Evolutionary conservation across 2,888 invertebrate genomes (phyloP).

Genomic region (Camptogramma bilineatum): DNA sequence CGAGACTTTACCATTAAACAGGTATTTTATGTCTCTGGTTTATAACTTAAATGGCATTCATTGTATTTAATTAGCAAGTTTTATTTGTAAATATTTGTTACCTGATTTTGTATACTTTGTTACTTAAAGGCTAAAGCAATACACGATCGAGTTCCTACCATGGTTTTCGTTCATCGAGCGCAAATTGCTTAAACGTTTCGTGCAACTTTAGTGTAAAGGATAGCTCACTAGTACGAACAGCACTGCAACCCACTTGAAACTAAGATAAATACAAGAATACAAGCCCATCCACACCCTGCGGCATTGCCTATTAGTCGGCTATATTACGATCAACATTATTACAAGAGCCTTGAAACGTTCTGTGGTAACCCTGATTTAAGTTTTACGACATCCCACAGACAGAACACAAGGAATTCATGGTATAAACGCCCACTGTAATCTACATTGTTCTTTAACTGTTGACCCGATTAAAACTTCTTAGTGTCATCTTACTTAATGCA

Average conservation of each 20-base stretch:
- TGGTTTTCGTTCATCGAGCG: not conserved
- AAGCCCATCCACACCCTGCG: constrained; percentile 3
- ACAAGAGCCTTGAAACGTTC: constrained; percentile 47
- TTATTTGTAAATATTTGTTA: not conserved
- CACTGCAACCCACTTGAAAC: constrained; percentile 14
- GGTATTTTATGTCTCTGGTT: not conserved
- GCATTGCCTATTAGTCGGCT: constrained; percentile 19
- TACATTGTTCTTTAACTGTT: constrained; percentile 27
- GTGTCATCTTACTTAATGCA: not conserved
- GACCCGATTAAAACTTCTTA: constrained; percentile 10
- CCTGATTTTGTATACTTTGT: not conserved
- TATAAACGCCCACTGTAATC: constrained; percentile 21
- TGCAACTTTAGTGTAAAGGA: not conserved
- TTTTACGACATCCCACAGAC: constrained; percentile 55
- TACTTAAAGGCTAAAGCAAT: not conserved
- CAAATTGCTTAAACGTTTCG: not conserved
- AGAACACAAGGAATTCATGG: constrained; percentile 35
- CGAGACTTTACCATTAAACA: not conserved
- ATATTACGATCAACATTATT: constrained; percentile 36
- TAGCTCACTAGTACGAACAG: not conserved
- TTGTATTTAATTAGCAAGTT: not conserved
- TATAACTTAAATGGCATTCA: not conserved
- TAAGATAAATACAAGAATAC: constrained; percentile 4
- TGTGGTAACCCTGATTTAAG: constrained; percentile 52
- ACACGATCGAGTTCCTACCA: not conserved